These are phyloP conservation scores for Psix sp. DNA, from an alignment of 1,140 invertebrate genomes.

Conservation along the genomic window DNA sequence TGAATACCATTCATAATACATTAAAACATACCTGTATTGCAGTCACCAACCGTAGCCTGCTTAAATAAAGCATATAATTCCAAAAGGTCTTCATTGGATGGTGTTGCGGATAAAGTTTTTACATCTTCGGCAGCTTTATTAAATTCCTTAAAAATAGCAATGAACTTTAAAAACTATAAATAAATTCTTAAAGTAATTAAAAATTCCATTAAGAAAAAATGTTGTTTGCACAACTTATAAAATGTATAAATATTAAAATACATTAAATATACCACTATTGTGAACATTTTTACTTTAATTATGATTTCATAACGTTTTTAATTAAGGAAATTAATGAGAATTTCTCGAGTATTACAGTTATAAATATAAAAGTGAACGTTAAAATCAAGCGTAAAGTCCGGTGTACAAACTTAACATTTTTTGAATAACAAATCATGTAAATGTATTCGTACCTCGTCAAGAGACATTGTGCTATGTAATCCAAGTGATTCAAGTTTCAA, in stretches of 20 bases:
- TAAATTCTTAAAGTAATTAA: slow-evolving; percentile 1
- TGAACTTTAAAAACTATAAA: neutral
- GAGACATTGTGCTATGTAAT: slow-evolving; percentile 27
- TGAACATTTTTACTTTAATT: no score
- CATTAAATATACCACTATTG: no score
- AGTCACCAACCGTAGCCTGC: slow-evolving; percentile 91
- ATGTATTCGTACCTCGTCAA: slow-evolving; percentile 29
- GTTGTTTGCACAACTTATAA: neutral
- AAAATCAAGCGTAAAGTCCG: slow-evolving; percentile 6
- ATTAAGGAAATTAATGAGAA: neutral
- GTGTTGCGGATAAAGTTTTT: slow-evolving; percentile 86
- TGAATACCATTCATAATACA: neutral
- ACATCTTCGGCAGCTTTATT: slow-evolving; percentile 89
- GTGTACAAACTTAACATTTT: slow-evolving; percentile 4
- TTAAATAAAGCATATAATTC: slow-evolving; percentile 93
- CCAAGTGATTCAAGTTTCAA: slow-evolving; percentile 26
- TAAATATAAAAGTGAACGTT: neutral
- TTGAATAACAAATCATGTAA: slow-evolving; percentile 8
- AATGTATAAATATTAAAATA: neutral
- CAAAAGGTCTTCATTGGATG: slow-evolving; percentile 88
- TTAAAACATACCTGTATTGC: slow-evolving; percentile 83
- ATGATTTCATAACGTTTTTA: neutral
- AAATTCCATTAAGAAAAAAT: neutral
- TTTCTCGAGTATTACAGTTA: neutral
- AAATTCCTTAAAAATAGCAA: slow-evolving; percentile 86